Percentiles rank a stretch among this genome's conserved stretches.
Evolutionary conservation across 2,113 vertebrate genomes (phyloP).

Genomic region (Alethe castanea): DNA sequence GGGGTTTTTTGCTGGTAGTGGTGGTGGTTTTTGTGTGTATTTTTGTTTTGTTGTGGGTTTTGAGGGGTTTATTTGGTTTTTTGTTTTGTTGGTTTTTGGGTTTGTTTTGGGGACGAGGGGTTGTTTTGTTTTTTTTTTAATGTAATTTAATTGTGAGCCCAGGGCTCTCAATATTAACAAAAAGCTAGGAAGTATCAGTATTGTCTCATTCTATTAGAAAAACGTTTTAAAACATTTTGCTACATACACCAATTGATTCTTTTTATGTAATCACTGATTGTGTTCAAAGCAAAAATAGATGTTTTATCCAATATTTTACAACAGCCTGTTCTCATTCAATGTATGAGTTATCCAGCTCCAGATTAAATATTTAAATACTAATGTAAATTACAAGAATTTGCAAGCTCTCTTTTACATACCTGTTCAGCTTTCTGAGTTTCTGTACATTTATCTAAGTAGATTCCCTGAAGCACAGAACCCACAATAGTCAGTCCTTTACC

Average conservation of each 20-base stretch:
- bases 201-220: background rate
- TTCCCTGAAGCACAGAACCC: conserved; percentile 88
- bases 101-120: background rate
- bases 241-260: background rate
- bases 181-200: background rate
- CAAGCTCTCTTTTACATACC: conserved; percentile 66
- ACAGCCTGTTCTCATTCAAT: background rate
- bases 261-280: background rate
- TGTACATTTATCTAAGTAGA: conserved; percentile 84
- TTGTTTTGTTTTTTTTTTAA: background rate
- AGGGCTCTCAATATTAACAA: background rate
- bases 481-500: conserved; percentile 96
- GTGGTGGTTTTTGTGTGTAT: background rate
- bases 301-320: background rate
- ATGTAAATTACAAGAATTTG: background rate
- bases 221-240: background rate
- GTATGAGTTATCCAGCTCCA: background rate
- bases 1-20: too few species aligned
- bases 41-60: background rate
- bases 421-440: conserved; percentile 88
- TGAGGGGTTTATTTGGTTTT: background rate
- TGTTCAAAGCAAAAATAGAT: background rate
- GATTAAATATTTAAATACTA: background rate
- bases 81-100: background rate
- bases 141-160: background rate